Evolutionary conservation across 2,797 vertebrate genomes (phyloP).

Genomic region (Eulemur coronatus): DNA sequence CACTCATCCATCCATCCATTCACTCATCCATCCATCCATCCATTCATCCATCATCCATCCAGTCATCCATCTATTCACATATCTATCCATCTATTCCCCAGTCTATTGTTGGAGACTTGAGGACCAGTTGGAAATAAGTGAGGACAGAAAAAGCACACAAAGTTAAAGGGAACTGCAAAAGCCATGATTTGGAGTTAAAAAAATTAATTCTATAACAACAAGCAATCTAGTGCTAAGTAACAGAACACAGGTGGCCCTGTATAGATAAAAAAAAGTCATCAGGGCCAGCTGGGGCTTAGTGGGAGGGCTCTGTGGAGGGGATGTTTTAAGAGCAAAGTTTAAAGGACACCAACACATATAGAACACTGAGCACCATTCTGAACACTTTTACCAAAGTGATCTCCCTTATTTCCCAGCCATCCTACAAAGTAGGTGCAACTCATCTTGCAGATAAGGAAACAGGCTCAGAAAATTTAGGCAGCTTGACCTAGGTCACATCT

Average conservation of each 20-base stretch:
- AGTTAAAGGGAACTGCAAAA: neutral
- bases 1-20: neutral
- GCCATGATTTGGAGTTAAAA: constrained; percentile 26
- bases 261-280: neutral
- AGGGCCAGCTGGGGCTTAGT: neutral
- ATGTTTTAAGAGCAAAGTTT: neutral
- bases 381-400: neutral
- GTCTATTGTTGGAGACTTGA: neutral
- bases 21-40: neutral
- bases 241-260: neutral
- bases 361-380: neutral
- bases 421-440: neutral
- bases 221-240: constrained; percentile 41
- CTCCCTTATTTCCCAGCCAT: neutral
- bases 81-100: neutral
- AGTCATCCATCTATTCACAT: neutral
- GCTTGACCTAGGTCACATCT: neutral
- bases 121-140: neutral
- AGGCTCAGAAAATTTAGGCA: neutral
- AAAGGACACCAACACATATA: neutral
- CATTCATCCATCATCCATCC: neutral
- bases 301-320: neutral
- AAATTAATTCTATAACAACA: constrained; percentile 34
- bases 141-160: neutral
- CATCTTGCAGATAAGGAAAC: neutral